These are phyloP conservation scores for Campoletis raptor DNA, from an alignment of 2,888 invertebrate species.

Conservation along the genomic window DNA sequence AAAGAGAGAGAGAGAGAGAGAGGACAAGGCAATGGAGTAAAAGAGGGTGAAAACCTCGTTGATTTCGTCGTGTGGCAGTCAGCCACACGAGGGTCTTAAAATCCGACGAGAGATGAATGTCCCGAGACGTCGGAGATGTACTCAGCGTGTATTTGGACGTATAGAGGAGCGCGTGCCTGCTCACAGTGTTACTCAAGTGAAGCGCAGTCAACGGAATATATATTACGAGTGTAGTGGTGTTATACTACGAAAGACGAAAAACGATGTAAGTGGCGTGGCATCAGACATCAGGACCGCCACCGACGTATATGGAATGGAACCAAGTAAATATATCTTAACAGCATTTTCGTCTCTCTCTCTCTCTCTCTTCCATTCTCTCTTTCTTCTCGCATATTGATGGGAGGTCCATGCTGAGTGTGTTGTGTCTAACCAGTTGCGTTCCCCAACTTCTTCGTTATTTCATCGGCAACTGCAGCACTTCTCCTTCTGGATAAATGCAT, in stretches of 20 bases:
- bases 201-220: conserved; percentile 1
- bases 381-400: conserved; percentile 80
- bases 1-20: conserved; percentile 40
- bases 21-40: conserved; percentile 28
- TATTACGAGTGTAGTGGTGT: conserved; percentile 2
- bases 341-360: conserved; percentile 74
- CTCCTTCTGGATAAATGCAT: conserved; percentile 5
- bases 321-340: conserved; percentile 84
- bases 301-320: conserved; percentile 77
- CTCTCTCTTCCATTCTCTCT: conserved; percentile 16
- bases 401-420: conserved; percentile 83
- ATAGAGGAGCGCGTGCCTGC: conserved; percentile 56
- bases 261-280: conserved; percentile 69
- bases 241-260: conserved; percentile 47
- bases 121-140: conserved; percentile 80
- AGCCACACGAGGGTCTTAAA: conserved; percentile 64
- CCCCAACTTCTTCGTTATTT: conserved; percentile 62
- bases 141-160: conserved; percentile 80
- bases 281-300: conserved; percentile 71
- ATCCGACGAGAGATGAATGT: conserved; percentile 81
- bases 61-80: conserved; percentile 65
- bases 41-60: conserved; percentile 53
- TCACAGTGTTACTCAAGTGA: conserved; percentile 16
- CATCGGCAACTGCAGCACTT: conserved; percentile 43
- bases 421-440: conserved; percentile 83